A percentile compares a stretch with the other conserved stretches of the same genome.
Conservation (phyloP, 2,797 vertebrate species). For the Tangara arthus region DNA sequence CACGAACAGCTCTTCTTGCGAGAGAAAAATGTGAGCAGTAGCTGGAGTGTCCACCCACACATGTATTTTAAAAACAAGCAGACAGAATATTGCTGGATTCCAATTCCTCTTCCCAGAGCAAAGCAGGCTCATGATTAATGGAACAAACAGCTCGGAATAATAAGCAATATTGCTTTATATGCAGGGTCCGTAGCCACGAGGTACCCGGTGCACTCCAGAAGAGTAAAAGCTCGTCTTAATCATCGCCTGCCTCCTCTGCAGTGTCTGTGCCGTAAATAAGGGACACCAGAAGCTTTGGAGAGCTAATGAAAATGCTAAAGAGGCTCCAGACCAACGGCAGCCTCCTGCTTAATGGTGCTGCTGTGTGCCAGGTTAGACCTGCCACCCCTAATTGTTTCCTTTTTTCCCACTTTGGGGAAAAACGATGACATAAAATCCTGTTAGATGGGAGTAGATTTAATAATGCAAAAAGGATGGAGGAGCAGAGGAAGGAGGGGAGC, state of each 20-base stretch:
- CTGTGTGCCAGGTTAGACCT: not conserved
- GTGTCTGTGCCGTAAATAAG: not conserved
- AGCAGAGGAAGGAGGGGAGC: not conserved
- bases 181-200: not conserved
- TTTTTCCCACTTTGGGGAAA: not conserved
- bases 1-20: not conserved
- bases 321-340: not conserved
- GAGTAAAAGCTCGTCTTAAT: not conserved
- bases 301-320: not conserved
- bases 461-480: not conserved
- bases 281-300: not conserved
- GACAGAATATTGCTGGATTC: not conserved
- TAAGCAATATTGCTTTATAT: not conserved
- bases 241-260: not conserved
- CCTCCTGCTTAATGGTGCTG: not conserved
- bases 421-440: not conserved
- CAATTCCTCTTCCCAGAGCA: not conserved
- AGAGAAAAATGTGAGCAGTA: not conserved
- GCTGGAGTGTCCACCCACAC: slow-evolving; percentile 6
- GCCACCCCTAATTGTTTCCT: not conserved
- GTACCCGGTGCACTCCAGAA: not conserved
- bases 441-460: not conserved
- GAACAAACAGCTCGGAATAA: not conserved
- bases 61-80: not conserved
- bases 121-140: not conserved